A percentile compares a stretch with the other conserved stretches of the same genome.
Evolutionary conservation across 2,888 invertebrate species (phyloP).

Genomic region (Poecilobothrus nobilitatus): DNA sequence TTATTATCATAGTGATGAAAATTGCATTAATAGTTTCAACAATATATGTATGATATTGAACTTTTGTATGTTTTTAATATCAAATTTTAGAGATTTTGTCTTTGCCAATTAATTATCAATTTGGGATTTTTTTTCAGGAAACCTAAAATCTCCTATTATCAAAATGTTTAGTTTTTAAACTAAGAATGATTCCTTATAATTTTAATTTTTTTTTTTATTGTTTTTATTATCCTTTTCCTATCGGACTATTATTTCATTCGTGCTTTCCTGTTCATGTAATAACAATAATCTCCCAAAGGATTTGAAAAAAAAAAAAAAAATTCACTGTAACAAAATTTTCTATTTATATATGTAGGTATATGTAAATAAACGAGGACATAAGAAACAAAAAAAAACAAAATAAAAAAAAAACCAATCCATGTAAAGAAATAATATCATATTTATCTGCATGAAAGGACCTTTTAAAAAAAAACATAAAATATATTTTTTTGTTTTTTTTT

Average conservation of each 20-base stretch:
- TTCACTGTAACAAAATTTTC: background rate
- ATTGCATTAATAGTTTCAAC: too few species aligned
- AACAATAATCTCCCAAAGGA: slow-evolving; percentile 6
- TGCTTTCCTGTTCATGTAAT: slow-evolving; percentile 4
- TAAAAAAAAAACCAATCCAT: background rate
- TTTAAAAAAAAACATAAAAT: background rate
- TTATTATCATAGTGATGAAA: too few species aligned
- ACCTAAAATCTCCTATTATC: too few species aligned
- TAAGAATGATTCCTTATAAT: too few species aligned
- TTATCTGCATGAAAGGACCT: slow-evolving; percentile 10
- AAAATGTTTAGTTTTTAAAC: too few species aligned
- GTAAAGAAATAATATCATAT: background rate
- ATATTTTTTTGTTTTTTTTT: background rate
- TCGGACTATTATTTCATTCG: slow-evolving; percentile 1
- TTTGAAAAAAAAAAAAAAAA: background rate
- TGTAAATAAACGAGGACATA: background rate
- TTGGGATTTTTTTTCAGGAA: too few species aligned
- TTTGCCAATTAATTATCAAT: too few species aligned
- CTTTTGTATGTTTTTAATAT: too few species aligned
- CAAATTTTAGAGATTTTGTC: too few species aligned
- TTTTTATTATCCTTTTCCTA: background rate
- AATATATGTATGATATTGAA: too few species aligned
- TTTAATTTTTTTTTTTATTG: too few species aligned
- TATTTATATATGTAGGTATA: background rate
- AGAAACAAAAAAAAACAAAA: background rate